Percentiles rank a stretch among this genome's conserved stretches.
Evolutionary conservation across 2,797 vertebrate genomes (phyloP).

Genomic region (Tenualosa ilisha): DNA sequence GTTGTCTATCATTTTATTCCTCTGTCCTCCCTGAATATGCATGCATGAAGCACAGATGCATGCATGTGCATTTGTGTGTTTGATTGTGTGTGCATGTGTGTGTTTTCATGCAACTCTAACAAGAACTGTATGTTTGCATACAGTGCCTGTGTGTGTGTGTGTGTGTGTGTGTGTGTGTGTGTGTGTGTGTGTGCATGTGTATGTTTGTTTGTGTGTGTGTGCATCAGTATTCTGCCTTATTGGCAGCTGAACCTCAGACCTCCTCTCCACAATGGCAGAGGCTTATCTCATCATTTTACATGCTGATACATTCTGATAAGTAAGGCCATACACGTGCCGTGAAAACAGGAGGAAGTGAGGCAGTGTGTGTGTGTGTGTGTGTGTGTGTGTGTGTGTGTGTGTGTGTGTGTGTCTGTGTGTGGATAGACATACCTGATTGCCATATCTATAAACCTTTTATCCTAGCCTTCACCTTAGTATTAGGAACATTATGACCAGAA

Average conservation of each 20-base stretch:
- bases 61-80: neutral
- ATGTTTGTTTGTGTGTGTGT: too few relatives aligned
- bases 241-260: too few relatives aligned
- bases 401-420: too few relatives aligned
- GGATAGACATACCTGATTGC: neutral
- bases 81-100: neutral
- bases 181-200: neutral
- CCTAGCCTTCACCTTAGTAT: neutral
- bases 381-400: too few relatives aligned
- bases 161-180: neutral
- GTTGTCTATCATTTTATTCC: too few relatives aligned
- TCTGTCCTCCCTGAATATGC: too few relatives aligned
- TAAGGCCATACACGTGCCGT: neutral
- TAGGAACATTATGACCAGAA: neutral
- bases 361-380: too few relatives aligned
- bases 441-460: neutral
- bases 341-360: neutral
- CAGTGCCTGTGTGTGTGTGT: neutral
- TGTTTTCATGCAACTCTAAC: neutral
- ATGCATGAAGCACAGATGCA: neutral
- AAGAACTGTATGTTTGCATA: neutral
- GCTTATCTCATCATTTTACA: conserved; percentile 13
- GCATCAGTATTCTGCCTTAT: too few relatives aligned
- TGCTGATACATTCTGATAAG: conserved; percentile 9
- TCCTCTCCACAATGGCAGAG: neutral